Conservation (phyloP, 2,113 vertebrate species). For the Megaceryle torquata region DNA sequence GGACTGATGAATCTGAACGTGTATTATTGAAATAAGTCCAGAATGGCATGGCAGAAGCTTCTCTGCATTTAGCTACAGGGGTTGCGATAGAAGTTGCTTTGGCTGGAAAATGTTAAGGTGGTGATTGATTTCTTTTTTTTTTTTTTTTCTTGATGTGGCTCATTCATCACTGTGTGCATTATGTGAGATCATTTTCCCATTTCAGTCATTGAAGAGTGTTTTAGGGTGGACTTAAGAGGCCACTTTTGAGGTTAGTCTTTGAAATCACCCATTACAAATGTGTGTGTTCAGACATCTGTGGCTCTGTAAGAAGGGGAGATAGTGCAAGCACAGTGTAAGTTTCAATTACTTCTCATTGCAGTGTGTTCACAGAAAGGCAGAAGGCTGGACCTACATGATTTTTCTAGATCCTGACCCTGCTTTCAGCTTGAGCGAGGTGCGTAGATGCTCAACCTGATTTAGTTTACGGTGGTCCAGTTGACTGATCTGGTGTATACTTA, state of each 20-base stretch:
- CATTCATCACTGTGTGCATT: not conserved
- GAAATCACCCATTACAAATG: not conserved
- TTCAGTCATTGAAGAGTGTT: not conserved
- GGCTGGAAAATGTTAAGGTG: not conserved
- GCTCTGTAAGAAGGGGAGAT: not conserved
- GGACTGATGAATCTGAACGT: constrained; percentile 18
- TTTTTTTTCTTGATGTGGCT: not conserved
- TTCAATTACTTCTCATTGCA: not conserved
- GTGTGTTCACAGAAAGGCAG: not conserved
- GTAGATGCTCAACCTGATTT: not conserved
- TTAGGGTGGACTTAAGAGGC: not conserved
- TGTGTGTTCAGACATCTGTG: accelerated
- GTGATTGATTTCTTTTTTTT: not conserved
- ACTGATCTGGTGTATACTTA: not conserved
- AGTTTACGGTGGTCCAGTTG: accelerated
- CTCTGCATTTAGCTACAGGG: not conserved
- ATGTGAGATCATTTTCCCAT: not conserved
- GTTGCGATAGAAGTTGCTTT: not conserved
- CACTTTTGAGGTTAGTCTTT: not conserved
- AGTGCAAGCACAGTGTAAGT: too few relatives aligned
- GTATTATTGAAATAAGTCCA: constrained; percentile 24
- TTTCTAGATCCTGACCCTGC: not conserved
- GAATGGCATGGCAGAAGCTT: not conserved
- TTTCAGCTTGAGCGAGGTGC: not conserved
- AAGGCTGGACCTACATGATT: not conserved